Evolutionary conservation across 2,888 invertebrate genomes (phyloP).

Genomic region (Seladonia tumulorum): DNA sequence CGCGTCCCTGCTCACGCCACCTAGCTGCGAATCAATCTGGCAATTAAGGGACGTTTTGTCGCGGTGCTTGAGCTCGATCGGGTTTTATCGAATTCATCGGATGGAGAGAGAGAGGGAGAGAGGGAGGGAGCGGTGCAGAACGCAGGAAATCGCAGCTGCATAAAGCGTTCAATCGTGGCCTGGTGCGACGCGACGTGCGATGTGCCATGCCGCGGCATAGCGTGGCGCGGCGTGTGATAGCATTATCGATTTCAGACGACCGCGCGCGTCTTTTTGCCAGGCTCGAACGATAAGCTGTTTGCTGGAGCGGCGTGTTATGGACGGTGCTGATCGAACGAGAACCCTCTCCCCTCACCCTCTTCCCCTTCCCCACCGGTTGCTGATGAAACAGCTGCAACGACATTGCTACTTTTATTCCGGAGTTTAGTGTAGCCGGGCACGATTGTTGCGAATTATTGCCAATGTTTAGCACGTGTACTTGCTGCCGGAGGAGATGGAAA

Average conservation of each 20-base stretch:
- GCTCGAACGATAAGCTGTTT: conserved; percentile 7
- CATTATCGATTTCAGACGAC: conserved; percentile 40
- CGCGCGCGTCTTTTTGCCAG: conserved; percentile 32
- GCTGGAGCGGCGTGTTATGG: conserved; percentile 14
- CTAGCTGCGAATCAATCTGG: conserved; percentile 52
- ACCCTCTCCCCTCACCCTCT: no score
- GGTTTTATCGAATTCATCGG: conserved; percentile 57
- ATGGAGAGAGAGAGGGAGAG: neutral
- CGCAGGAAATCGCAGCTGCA: conserved; percentile 53
- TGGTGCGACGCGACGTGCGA: neutral
- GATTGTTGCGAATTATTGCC: neutral
- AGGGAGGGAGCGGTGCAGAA: neutral
- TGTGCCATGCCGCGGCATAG: neutral
- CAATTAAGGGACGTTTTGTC: conserved; percentile 61
- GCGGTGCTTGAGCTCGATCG: conserved; percentile 51
- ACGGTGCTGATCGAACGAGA: conserved; percentile 24
- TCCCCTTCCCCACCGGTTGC: no score
- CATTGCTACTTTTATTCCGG: neutral
- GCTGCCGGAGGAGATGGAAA: neutral
- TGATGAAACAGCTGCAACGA: neutral
- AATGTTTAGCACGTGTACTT: neutral
- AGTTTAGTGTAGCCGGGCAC: neutral
- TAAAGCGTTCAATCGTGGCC: conserved; percentile 40
- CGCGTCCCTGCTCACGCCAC: conserved; percentile 36
- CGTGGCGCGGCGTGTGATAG: conserved; percentile 38